Base-by-base conservation (phyloP, 2,113 vertebrate species). In the Cromileptes altivelis region DNA sequence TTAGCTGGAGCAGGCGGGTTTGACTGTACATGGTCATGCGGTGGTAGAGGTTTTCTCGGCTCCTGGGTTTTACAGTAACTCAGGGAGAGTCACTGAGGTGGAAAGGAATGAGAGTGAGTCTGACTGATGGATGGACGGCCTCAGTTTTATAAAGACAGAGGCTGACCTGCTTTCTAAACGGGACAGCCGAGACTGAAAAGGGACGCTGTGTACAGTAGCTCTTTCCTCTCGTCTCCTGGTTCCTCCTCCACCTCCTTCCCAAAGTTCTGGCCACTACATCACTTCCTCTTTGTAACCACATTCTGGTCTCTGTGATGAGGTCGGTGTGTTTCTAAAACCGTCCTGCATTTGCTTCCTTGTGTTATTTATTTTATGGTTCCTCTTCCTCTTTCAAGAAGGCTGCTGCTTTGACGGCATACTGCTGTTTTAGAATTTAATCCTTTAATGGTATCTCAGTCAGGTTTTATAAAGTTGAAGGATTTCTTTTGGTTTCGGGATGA, bases 51-150 rank as follows among this genome's bases (percentile, higher is more conserved):
- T 61, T 58, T 79, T 67, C 75, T 71, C 23, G 42, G 65, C 68
- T 88, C 83, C 78, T 72, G 78, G 19, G 63, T 86, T 82, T 88
- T 80, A 70, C 83, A 18, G 83, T 77, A 63, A 83, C 78, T 87
- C 75, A 0, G 69, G 76, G 79, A 79, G 84, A 87, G 74, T 74
- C 47, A 14, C 19, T 57, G 68, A 86, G 75, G 75, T 85, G 85
- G 89, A 92, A 94, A 87, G 89, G 91, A 94, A 92, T 87, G 87
- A 83, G 14, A 61, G 40, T 40, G 30, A 81, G 75, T 83, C 78
- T 50, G 90, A 81, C 30, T 58, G 72, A 74, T 12, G 78, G 80
- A 81, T 57, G 57, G 23, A 76, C 27, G 77, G 64, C 50, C 70
- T 80, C 47, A n/a, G 53, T 67, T 81, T 76, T 69, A 79, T 74